These are phyloP conservation scores for Brachypteracias leptosomus DNA, from an alignment of 2,113 vertebrate genomes.

Conservation along the genomic window DNA sequence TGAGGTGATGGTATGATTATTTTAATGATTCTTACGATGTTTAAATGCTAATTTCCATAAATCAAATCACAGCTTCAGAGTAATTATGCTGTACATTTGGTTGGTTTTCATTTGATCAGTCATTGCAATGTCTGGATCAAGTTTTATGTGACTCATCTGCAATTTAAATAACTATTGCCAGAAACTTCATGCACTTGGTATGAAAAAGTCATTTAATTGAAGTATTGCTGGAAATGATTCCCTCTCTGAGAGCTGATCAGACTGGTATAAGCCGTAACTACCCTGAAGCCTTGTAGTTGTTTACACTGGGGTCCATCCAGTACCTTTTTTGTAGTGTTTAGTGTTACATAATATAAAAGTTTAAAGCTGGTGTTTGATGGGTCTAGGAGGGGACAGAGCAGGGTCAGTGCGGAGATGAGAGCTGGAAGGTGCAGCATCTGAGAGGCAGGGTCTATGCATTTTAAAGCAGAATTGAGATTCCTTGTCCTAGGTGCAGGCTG, in stretches of 20 bases:
- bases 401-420: neutral
- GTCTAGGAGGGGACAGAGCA: neutral
- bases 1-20: slow-evolving; percentile 15
- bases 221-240: neutral
- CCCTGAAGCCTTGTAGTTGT: neutral
- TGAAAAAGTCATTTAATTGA: neutral
- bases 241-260: neutral
- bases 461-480: neutral
- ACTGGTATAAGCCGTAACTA: neutral
- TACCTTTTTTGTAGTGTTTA: neutral
- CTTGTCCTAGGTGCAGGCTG: fast-evolving
- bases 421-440: neutral
- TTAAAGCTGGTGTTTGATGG: neutral
- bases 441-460: neutral
- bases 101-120: slow-evolving; percentile 2
- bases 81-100: neutral
- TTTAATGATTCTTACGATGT: slow-evolving; percentile 21
- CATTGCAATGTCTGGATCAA: neutral
- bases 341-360: fast-evolving
- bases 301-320: neutral
- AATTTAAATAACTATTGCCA: slow-evolving; percentile 19
- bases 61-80: neutral
- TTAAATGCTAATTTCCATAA: slow-evolving; percentile 30
- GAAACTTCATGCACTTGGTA: neutral
- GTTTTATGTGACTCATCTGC: slow-evolving; percentile 5